These are phyloP conservation scores for Phania funesta DNA, from an alignment of 2,888 invertebrate genomes.

Conservation along the genomic window DNA sequence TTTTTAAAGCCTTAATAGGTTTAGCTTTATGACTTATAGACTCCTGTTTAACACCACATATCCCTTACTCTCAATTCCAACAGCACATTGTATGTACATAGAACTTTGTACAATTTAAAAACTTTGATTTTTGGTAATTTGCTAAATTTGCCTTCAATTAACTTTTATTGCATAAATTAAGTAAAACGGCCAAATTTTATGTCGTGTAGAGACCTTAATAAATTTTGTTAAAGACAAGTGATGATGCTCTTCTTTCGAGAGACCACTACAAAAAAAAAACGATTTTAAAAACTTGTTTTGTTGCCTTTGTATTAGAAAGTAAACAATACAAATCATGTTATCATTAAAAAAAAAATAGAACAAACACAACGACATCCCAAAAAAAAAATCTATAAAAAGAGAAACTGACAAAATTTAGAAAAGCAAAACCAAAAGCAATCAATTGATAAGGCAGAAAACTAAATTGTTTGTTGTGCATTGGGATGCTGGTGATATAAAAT, in stretches of 20 bases:
- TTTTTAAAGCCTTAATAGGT: too few relatives aligned
- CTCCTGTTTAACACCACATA: too few relatives aligned
- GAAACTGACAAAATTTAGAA: background rate
- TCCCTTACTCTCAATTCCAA: too few relatives aligned
- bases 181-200: too few relatives aligned
- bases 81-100: too few relatives aligned
- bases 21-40: too few relatives aligned
- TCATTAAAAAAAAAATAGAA: background rate
- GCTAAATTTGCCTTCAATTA: too few relatives aligned
- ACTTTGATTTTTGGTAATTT: too few relatives aligned
- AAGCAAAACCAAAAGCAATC: background rate
- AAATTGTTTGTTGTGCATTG: background rate
- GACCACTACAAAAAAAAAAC: background rate
- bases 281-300: background rate
- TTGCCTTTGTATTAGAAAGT: conserved; percentile 4
- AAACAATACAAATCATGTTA: conserved; percentile 13
- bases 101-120: too few relatives aligned
- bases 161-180: too few relatives aligned
- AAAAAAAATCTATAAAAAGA: background rate
- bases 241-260: background rate
- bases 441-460: conserved; percentile 14
- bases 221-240: too few relatives aligned
- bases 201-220: conserved; percentile 17
- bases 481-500: conserved; percentile 24
- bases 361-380: background rate